Percentiles rank a stretch among this genome's conserved stretches.
phyloP scores from a whole-genome alignment of 35 echinoderm and acorn worm genomes.

The Holothuria glaberrima region DNA sequence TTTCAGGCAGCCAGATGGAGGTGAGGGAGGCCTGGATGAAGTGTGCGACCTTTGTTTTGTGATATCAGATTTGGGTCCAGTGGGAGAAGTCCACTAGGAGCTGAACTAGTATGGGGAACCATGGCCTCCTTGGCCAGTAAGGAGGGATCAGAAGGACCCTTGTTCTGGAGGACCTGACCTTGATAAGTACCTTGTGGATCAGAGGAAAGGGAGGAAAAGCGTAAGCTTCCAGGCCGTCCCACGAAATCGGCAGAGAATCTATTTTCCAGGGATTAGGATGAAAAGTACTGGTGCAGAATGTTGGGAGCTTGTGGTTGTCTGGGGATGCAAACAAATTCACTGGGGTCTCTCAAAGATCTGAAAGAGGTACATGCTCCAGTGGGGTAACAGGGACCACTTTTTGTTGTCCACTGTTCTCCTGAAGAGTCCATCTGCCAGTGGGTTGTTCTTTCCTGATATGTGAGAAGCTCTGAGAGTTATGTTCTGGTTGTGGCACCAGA shows the following conservation, averaged over 20 bases:
- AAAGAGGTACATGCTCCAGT: not conserved
- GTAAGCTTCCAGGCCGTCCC: constrained; percentile 54
- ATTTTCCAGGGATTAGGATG: constrained; percentile 36
- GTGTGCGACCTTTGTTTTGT: not conserved
- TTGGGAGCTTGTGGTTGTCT: constrained; percentile 18
- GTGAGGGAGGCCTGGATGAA: not conserved
- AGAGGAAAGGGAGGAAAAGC: constrained; percentile 65
- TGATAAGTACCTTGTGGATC: constrained; percentile 29
- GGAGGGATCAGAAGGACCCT: not conserved
- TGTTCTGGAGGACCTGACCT: not conserved
- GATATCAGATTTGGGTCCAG: not conserved
- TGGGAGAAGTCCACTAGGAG: not conserved
- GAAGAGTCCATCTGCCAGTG: constrained; percentile 30
- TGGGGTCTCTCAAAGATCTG: not conserved
- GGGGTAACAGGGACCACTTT: constrained; percentile 19
- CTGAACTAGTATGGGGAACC: not conserved
- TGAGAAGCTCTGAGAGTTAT: too few relatives aligned
- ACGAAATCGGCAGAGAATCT: constrained; percentile 59
- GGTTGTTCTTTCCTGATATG: constrained; percentile 22
- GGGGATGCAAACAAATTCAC: constrained; percentile 45
- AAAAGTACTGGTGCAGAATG: not conserved
- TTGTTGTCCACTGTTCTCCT: not conserved
- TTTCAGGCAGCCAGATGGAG: not conserved
- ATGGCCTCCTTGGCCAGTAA: not conserved
- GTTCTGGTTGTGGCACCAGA: too few relatives aligned